Evolutionary conservation across 1,140 invertebrate genomes (phyloP).

Genomic region (Procambarus clarkii): DNA sequence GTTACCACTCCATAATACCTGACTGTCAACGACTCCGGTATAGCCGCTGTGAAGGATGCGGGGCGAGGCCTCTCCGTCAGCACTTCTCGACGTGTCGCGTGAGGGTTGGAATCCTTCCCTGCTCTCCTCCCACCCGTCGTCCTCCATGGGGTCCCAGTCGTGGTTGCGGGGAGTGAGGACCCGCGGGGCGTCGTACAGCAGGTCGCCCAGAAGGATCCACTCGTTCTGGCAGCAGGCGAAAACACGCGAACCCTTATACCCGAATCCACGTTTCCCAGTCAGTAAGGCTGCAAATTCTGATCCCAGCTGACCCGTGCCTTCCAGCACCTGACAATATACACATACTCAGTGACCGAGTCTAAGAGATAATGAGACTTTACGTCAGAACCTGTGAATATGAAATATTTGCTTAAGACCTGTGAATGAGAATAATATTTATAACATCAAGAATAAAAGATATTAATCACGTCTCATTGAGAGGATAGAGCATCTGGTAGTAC

Average conservation of each 20-base stretch:
- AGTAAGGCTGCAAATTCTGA: conserved; percentile 33
- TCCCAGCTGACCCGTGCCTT: conserved; percentile 10
- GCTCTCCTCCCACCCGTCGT: background rate
- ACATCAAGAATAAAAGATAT: too few species aligned
- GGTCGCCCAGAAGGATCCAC: conserved; percentile 55
- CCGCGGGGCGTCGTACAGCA: conserved; percentile 21
- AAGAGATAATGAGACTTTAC: too few species aligned
- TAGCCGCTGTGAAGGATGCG: conserved; percentile 19
- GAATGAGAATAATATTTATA: too few species aligned
- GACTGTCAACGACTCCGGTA: background rate
- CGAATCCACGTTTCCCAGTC: conserved; percentile 30
- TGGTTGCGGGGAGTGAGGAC: background rate
- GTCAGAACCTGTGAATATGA: too few species aligned
- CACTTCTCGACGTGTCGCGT: background rate
- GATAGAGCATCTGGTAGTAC: too few species aligned
- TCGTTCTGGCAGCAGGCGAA: conserved; percentile 56
- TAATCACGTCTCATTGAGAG: too few species aligned
- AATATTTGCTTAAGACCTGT: too few species aligned
- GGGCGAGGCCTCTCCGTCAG: background rate
- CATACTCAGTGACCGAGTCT: too few species aligned
- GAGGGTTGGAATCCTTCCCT: background rate
- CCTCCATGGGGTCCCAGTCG: conserved; percentile 29
- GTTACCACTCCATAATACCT: background rate
- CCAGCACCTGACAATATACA: conserved; percentile 7
- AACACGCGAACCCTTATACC: conserved; percentile 57